Evolutionary conservation across 2,888 invertebrate species (phyloP), one percentile per base, ranked within the genome.

Genomic region (Aspidiotus destructor): DNA sequence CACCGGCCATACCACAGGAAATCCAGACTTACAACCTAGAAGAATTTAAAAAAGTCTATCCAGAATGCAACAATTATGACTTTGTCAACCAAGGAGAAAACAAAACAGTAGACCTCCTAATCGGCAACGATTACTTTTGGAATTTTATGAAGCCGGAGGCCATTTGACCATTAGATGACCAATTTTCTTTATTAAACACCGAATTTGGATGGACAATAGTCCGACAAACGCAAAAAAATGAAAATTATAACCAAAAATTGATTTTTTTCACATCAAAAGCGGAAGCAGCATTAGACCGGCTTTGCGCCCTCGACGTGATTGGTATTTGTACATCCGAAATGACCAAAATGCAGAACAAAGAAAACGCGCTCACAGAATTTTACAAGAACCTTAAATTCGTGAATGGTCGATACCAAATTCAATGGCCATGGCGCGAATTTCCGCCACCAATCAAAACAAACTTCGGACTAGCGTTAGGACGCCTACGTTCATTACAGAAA

Each of bases 371-470:
- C 8, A 55, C 8, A 10, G 55, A 15, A 55, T 55, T 55, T 15
- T 55, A 55, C 16, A 8, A 15, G 15, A 55, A 10, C 11, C 11
- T 55, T 8, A 15, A 8, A n/a, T 55, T 55, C 16, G 16, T 55
- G 8, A 8, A 55, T 10, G 16, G 16, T 10, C 55, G 55, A n/a
- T 55, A 55, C 15, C 55, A 55, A 15, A 15, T 55, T n/a, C 55
- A 15, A 8, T 55, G 55, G 55, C 55, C 55, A 55, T 55, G 55
- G 55, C 11, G 55, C 11, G 16, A 15, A 10, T 55, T 55, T 55
- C 55, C 55, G 16, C 55, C 55, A 10, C 11, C 11, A 10, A 10
- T 55, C n/a, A 10, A 10, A 15, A 55, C 11, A 8, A 55, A 55
- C 55, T 55, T 55, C 55, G 16, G n/a, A 55, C 16, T 55, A 10